phyloP scores from a whole-genome alignment of 2,888 invertebrate genomes.

The Lottia gigantea region DNA sequence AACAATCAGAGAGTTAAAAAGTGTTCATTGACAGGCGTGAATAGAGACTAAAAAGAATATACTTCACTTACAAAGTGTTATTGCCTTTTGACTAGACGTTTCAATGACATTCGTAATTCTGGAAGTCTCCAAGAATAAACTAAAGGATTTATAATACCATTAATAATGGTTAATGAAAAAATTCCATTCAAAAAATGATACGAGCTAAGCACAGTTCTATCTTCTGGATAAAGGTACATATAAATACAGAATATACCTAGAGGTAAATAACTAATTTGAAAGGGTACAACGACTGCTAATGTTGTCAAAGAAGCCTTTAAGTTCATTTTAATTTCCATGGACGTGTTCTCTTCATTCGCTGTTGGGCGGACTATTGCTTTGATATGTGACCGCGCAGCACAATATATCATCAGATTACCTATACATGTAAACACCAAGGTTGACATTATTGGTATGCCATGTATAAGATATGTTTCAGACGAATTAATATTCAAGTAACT shows the following conservation, averaged over 20 bases:
- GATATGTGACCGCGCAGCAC: slow-evolving; percentile 18
- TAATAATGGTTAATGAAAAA: slow-evolving; percentile 19
- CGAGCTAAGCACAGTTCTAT: slow-evolving; percentile 9
- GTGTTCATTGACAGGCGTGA: no score
- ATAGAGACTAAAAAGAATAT: no score
- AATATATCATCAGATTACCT: slow-evolving; percentile 15
- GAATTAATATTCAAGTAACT: neutral
- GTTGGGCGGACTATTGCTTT: slow-evolving; percentile 20
- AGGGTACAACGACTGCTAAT: slow-evolving; percentile 18
- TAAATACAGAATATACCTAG: slow-evolving; percentile 16
- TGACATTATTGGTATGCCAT: neutral
- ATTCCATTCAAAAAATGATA: slow-evolving; percentile 17
- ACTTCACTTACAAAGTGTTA: neutral
- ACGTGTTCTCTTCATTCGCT: neutral
- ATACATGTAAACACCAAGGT: neutral
- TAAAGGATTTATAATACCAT: slow-evolving; percentile 24
- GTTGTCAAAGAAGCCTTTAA: slow-evolving; percentile 23
- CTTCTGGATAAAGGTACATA: slow-evolving; percentile 15
- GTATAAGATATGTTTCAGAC: neutral
- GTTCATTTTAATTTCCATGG: slow-evolving; percentile 19
- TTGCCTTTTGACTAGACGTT: neutral
- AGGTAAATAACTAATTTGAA: slow-evolving; percentile 20
- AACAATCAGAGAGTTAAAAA: no score
- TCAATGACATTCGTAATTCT: slow-evolving; percentile 15
- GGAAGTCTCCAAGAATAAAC: slow-evolving; percentile 25